These are phyloP conservation scores for Percopsis transmontana DNA, from an alignment of 2,113 vertebrate genomes.

Conservation along the genomic window DNA sequence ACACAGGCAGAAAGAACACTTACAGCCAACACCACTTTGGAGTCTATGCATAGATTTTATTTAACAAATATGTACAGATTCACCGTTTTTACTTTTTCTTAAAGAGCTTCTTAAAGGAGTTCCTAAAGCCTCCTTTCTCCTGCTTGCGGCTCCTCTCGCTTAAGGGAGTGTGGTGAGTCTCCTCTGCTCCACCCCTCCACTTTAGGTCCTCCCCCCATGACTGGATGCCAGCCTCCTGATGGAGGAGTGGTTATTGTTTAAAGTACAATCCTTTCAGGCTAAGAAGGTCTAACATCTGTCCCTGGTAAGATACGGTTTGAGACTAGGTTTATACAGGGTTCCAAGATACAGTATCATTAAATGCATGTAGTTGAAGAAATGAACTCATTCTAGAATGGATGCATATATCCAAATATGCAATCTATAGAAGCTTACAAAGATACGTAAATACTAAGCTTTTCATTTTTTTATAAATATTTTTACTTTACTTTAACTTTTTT, in stretches of 20 bases:
- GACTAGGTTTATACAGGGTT: neutral
- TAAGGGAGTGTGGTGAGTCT: constrained; percentile 86
- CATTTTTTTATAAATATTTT: too few relatives aligned
- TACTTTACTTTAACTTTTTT: too few relatives aligned
- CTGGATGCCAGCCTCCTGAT: constrained; percentile 68
- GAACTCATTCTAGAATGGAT: too few relatives aligned
- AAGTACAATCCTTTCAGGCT: neutral
- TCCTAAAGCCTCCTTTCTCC: constrained; percentile 95
- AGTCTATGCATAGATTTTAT: neutral
- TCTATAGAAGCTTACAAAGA: too few relatives aligned
- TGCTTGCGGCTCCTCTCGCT: constrained; percentile 90
- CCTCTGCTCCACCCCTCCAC: constrained; percentile 83
- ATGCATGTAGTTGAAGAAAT: too few relatives aligned
- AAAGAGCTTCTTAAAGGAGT: constrained; percentile 98
- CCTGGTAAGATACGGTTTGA: neutral
- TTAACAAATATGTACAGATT: neutral
- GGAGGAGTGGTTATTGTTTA: neutral
- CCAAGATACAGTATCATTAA: too few relatives aligned
- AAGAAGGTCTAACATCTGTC: neutral
- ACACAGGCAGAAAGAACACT: neutral
- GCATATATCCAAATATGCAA: too few relatives aligned
- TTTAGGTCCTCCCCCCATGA: constrained; percentile 73
- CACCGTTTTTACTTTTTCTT: constrained; percentile 91
- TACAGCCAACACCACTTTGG: neutral
- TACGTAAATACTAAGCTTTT: too few relatives aligned